Percentiles rank a stretch among this genome's conserved stretches.
phyloP scores from a whole-genome alignment of 1,140 invertebrate genomes.

The Palaemon carinicauda region DNA sequence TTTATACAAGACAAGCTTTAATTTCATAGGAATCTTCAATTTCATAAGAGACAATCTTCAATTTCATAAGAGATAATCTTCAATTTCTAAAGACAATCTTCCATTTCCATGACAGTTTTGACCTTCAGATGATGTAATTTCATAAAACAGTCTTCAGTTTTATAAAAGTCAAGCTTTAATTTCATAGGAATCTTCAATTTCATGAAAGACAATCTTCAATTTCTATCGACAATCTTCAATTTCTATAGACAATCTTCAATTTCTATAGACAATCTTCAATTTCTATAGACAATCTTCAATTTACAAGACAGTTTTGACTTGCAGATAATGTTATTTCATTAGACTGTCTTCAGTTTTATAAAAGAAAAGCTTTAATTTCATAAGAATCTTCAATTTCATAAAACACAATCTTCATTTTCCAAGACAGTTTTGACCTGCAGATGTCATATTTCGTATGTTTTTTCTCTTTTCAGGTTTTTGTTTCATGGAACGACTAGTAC shows the following conservation, averaged over 20 bases:
- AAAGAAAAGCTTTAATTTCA: no score
- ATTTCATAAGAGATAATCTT: neutral
- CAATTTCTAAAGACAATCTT: neutral
- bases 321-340: no score
- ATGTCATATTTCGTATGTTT: neutral
- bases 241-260: neutral
- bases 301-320: no score
- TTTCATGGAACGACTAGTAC: slow-evolving; percentile 76
- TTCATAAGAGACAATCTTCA: neutral
- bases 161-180: no score
- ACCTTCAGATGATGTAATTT: no score
- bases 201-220: neutral
- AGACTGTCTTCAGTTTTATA: neutral
- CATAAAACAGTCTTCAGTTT: neutral
- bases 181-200: neutral
- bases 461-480: slow-evolving; percentile 71
- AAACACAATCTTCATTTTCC: neutral
- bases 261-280: neutral
- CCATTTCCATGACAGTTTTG: no score
- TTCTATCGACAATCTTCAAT: neutral
- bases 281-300: neutral
- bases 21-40: neutral
- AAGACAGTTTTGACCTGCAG: neutral
- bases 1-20: neutral
- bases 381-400: neutral